Base-by-base conservation (phyloP, 2,888 invertebrate genomes). In the Amorpha juglandis region DNA sequence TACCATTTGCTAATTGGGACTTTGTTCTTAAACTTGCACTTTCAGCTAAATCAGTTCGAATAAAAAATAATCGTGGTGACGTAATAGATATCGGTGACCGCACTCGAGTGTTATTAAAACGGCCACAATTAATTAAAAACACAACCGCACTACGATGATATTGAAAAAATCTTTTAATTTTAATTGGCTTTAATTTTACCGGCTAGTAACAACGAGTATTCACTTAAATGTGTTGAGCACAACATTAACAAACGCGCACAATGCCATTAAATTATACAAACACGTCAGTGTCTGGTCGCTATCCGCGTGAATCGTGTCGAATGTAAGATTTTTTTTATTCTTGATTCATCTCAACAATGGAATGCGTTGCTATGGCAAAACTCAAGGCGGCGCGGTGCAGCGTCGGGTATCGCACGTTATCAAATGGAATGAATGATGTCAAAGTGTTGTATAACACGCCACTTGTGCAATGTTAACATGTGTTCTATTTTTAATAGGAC, bases 201-300 rank as follows among this genome's bases (percentile, higher is more conserved):
- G 68, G 64, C 65, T 21, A 63, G 52, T 65, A 63, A 70, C 69
- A 67, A 48, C 27, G 1, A 14, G 51, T 42, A 9, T 11, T 35
- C 38, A 38, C 45, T 27, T 64, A 50, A 62, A 62, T 62, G 50
- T 66, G 65, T 67, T 58, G 65, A 75, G 71, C 71, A 69, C 71
- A n/a, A n/a, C n/a, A n/a, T 77, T 70, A 78, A 73, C 68, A 72
- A 69, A 71, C 65, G 69, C 47, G 65, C 62, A 69, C 65, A 66
- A 67, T 72, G 70, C 68, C 63, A 69, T 76, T 71, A 71, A 72
- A 77, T 74, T 76, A 73, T 73, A 70, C 70, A 75, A 65, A 70
- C 72, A 73, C 65, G 72, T 75, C 71, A 73, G 71, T 63, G 70
- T 68, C 47, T 63, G 38, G 53, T 53, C 63, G 48, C 63, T 42